phyloP scores from a whole-genome alignment of 2,113 vertebrate species.

The Trochalopteron elliotii region DNA sequence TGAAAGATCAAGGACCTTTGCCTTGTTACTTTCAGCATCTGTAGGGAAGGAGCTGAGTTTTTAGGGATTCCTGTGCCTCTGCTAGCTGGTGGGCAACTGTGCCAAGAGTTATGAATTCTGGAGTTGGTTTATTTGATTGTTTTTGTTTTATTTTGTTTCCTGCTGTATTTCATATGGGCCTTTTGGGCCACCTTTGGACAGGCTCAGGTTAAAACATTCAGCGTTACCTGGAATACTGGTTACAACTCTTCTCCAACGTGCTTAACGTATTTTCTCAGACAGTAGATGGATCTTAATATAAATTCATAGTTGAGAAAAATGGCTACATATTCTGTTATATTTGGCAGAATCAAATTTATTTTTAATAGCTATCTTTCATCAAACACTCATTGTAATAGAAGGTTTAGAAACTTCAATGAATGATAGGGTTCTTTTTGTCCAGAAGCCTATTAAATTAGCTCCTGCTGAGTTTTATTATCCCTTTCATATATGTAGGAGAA shows the following conservation, averaged over 20 bases:
- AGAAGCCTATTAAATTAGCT: not conserved
- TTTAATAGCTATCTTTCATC: not conserved
- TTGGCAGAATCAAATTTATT: not conserved
- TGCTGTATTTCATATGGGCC: not conserved
- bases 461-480: not conserved
- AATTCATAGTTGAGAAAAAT: not conserved
- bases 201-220: not conserved
- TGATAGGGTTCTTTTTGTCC: not conserved
- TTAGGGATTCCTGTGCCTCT: not conserved
- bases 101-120: not conserved
- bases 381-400: not conserved
- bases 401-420: not conserved
- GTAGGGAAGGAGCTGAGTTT: not conserved
- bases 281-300: not conserved
- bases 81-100: not conserved
- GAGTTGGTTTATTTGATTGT: not conserved
- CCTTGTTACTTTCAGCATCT: fast-evolving
- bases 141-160: not conserved
- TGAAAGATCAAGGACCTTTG: not conserved
- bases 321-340: not conserved
- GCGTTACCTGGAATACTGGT: not conserved
- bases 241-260: not conserved
- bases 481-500: not conserved
- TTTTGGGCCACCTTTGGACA: not conserved
- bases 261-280: not conserved